Percentiles rank a stretch among this genome's conserved stretches.
phyloP scores from a whole-genome alignment of 2,797 vertebrate genomes.

The Tenualosa ilisha region DNA sequence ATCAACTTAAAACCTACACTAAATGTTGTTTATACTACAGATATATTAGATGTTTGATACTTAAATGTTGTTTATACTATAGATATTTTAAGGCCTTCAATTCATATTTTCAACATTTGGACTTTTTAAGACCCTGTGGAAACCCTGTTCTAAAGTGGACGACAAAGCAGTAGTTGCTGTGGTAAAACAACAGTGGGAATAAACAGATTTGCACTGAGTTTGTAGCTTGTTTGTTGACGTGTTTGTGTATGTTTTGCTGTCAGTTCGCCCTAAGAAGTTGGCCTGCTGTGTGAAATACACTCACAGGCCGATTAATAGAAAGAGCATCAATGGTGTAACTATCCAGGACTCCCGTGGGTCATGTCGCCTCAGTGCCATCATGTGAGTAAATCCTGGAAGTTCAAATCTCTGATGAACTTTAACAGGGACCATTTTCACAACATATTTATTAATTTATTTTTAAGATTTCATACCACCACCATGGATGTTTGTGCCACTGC shows the following conservation, averaged over 20 bases:
- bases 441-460: background rate
- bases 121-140: no score
- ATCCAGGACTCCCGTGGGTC: constrained; percentile 60
- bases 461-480: constrained; percentile 65
- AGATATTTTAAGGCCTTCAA: no score
- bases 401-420: no score
- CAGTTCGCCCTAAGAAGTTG: constrained; percentile 46
- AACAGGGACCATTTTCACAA: no score
- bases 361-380: constrained; percentile 71
- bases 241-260: constrained; percentile 26
- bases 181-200: background rate
- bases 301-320: constrained; percentile 50
- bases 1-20: no score
- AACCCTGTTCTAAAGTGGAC: background rate
- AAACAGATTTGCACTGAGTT: background rate
- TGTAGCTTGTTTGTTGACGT: constrained; percentile 38
- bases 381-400: constrained; percentile 63
- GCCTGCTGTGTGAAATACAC: constrained; percentile 68
- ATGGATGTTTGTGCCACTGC: constrained; percentile 58
- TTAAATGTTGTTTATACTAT: no score
- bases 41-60: no score
- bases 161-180: background rate
- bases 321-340: constrained; percentile 60
- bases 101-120: no score
- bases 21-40: no score